phyloP scores from a whole-genome alignment of 2,113 vertebrate genomes.

The Aegotheles bennettii region DNA sequence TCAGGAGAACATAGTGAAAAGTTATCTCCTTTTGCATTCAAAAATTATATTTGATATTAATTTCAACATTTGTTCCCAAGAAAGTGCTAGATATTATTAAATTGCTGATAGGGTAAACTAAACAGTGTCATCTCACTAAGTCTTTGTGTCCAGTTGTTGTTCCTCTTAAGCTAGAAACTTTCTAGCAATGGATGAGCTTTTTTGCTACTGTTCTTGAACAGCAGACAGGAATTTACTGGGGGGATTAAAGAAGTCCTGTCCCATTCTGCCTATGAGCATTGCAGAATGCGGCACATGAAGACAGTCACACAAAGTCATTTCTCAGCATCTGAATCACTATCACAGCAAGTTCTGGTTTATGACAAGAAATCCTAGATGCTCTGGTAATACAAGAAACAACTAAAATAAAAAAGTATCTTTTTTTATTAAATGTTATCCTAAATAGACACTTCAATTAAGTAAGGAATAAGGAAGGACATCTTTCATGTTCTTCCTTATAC shows the following conservation, averaged over 20 bases:
- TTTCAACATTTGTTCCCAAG: neutral
- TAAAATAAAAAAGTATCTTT: neutral
- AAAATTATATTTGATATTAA: neutral
- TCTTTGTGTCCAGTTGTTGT: neutral
- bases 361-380: neutral
- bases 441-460: constrained; percentile 35
- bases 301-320: neutral
- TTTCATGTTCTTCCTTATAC: constrained; percentile 27
- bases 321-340: neutral
- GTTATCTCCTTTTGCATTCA: neutral
- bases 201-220: neutral
- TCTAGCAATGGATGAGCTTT: neutral
- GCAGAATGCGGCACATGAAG: neutral
- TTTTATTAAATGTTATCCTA: neutral
- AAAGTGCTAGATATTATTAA: neutral
- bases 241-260: neutral
- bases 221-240: neutral
- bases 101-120: neutral
- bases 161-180: neutral
- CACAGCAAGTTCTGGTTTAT: constrained; percentile 16
- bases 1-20: neutral
- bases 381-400: neutral
- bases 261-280: neutral
- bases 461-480: neutral
- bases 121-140: neutral